Conservation (phyloP, 2,113 vertebrate genomes). For the Zosterops pallidus region DNA sequence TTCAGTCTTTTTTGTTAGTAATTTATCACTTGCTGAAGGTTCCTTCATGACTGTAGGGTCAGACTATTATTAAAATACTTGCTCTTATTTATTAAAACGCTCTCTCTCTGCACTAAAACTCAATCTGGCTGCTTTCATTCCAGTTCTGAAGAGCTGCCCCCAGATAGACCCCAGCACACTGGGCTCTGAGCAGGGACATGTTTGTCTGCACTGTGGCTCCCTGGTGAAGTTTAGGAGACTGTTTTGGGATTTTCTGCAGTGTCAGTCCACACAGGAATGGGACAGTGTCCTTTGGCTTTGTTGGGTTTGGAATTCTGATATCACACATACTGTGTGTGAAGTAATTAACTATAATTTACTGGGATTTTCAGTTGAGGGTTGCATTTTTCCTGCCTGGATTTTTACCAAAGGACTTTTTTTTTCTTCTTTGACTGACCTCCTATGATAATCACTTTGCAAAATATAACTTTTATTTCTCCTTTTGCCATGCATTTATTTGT, state of each 20-base stretch:
- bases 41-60: not conserved
- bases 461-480: not conserved
- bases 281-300: not conserved
- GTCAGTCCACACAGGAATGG: not conserved
- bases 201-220: not conserved
- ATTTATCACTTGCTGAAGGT: not conserved
- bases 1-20: not conserved
- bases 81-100: not conserved
- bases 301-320: not conserved
- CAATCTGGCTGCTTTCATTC: not conserved
- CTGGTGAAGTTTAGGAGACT: not conserved
- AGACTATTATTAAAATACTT: not conserved
- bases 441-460: not conserved
- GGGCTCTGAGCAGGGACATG: not conserved
- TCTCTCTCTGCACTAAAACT: not conserved
- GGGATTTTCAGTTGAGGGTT: not conserved
- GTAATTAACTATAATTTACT: not conserved
- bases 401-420: not conserved
- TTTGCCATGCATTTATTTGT: not conserved
- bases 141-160: not conserved
- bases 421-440: not conserved
- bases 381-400: not conserved
- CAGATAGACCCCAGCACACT: not conserved
- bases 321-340: not conserved
- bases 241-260: not conserved